Base-by-base conservation (phyloP, 2,888 invertebrate genomes). In the Syrphus vitripennis region DNA sequence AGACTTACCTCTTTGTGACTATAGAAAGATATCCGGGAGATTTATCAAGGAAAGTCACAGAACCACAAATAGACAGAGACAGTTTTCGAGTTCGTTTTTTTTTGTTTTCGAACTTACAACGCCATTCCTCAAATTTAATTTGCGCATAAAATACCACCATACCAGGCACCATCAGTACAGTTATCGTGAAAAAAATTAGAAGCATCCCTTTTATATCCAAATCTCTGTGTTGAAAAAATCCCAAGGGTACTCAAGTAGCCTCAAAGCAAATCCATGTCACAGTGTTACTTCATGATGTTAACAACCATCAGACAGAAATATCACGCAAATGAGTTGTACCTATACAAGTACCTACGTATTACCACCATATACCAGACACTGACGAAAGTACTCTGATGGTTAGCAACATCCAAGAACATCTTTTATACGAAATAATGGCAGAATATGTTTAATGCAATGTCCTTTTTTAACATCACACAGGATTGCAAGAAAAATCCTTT, bases 381-480 rank as follows among this genome's bases (percentile, higher is more conserved):
- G 71, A 63, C 61, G 45, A 65, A 55, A 48, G 12, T 12, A 37
- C 55, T 71, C 21, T 67, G n/a, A n/a, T n/a, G n/a, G n/a, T 67
- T 67, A 77, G n/a, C 42, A 67, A 50, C 69, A 48, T 55, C 26
- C 26, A 45, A 67, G 48, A 37, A 75, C 61, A 72, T 31, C 40
- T 42, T 82, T 40, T 31, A 57, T 63, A 55, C 45, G 10, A 26
- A 42, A 45, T 70, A 77, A 63, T 31, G 74, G 74, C 61, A 57
- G 74, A 69, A 69, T 74, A 69, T 75, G 70, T 79, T 79, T 83
- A 83, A 83, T 83, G 57, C 70, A 74, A 74, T 48, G 72, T 70
- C 72, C 74, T 57, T 70, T 69, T 83, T 37, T 59, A 4, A 24
- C 5, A 4, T 59, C 3, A 24, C n/a, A 2, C 5, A 26, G 24